phyloP scores from a whole-genome alignment of 2,113 vertebrate species.

The Mastomys coucha region DNA sequence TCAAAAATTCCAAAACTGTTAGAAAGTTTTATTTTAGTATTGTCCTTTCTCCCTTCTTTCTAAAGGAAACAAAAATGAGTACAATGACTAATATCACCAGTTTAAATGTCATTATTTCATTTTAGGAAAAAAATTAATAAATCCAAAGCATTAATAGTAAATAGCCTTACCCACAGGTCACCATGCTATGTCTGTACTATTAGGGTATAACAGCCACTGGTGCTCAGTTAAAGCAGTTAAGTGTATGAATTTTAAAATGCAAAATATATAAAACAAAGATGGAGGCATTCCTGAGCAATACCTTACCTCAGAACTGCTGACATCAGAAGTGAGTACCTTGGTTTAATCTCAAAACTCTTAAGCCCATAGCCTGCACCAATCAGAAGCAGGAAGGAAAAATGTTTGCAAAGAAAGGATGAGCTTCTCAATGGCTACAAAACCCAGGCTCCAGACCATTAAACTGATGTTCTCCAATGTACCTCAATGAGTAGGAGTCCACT shows the following conservation, averaged over 20 bases:
- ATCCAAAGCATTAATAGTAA: not conserved
- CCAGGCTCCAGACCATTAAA: not conserved
- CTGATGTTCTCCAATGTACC: not conserved
- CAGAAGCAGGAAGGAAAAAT: not conserved
- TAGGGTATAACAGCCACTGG: not conserved
- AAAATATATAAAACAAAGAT: not conserved
- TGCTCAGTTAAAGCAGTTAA: not conserved
- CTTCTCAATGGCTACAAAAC: not conserved
- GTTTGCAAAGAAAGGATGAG: not conserved
- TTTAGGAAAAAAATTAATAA: slow-evolving; percentile 1
- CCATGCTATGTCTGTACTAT: not conserved
- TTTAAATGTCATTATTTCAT: not conserved
- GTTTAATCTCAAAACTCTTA: not conserved
- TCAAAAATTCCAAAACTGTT: not conserved
- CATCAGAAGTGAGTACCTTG: not conserved
- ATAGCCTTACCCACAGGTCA: too few species aligned
- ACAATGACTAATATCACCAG: not conserved
- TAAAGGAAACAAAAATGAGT: not conserved
- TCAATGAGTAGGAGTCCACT: not conserved
- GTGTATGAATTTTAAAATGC: not conserved
- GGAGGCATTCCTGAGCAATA: too few species aligned
- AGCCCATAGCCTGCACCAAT: not conserved
- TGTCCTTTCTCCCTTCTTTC: not conserved
- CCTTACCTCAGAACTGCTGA: not conserved
- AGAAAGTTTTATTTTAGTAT: not conserved